A percentile compares a stretch with the other conserved stretches of the same genome.
phyloP scores from a whole-genome alignment of 2,888 invertebrate genomes.

The Drosophila nr. medialis region DNA sequence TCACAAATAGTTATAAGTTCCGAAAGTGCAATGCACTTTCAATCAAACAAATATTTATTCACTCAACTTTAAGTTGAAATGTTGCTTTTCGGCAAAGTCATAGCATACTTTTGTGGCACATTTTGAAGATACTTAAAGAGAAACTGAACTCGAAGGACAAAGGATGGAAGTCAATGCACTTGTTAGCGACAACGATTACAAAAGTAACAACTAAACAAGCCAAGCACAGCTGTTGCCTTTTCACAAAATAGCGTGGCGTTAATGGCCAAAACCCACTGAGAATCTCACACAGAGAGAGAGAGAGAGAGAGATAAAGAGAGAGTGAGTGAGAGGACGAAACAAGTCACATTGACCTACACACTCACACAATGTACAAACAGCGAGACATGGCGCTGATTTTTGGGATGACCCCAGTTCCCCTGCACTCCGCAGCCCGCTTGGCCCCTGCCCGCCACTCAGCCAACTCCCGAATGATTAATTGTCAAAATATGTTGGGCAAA shows the following conservation, averaged over 20 bases:
- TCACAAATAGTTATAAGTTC: no score
- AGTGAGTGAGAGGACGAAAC: slow-evolving; percentile 7
- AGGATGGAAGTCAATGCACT: slow-evolving; percentile 44
- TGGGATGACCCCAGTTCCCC: slow-evolving; percentile 12
- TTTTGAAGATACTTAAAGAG: background rate
- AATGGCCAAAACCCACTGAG: slow-evolving; percentile 53
- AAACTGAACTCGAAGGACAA: slow-evolving; percentile 29
- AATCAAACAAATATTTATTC: background rate
- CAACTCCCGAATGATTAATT: slow-evolving; percentile 76
- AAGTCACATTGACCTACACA: slow-evolving; percentile 54
- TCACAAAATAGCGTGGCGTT: slow-evolving; percentile 42
- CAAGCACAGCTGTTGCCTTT: slow-evolving; percentile 48
- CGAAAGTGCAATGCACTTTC: background rate
- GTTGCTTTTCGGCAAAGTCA: slow-evolving; percentile 8
- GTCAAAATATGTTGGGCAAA: slow-evolving; percentile 76
- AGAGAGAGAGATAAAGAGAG: background rate
- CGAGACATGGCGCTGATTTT: slow-evolving; percentile 69
- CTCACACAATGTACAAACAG: slow-evolving; percentile 34
- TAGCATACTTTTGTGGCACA: slow-evolving; percentile 54
- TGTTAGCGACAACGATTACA: slow-evolving; percentile 18
- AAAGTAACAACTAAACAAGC: slow-evolving; percentile 14
- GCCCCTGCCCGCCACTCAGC: slow-evolving; percentile 10
- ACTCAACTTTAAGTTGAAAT: slow-evolving; percentile 1
- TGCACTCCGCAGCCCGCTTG: background rate
- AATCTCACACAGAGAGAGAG: slow-evolving; percentile 6